These are phyloP conservation scores for Lamproptera curius DNA, from an alignment of 2,888 invertebrate species.

Conservation along the genomic window DNA sequence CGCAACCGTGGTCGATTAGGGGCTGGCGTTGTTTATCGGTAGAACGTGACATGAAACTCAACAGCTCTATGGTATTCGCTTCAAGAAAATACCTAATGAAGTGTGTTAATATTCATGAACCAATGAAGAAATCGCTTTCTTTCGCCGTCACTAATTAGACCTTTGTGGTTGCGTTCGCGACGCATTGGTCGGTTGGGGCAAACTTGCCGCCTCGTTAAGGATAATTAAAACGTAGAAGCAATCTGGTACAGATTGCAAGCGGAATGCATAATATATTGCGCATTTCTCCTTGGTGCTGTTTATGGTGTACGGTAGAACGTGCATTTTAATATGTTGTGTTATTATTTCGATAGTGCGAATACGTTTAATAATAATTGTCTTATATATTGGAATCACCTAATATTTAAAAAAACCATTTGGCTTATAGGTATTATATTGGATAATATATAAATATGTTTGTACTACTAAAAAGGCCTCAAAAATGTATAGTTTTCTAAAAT, in stretches of 20 bases:
- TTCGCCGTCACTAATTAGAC: slow-evolving; percentile 45
- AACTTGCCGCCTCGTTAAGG: slow-evolving; percentile 11
- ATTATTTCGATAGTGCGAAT: not conserved
- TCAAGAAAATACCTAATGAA: slow-evolving; percentile 52
- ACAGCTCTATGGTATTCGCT: slow-evolving; percentile 37
- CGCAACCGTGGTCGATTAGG: slow-evolving; percentile 66
- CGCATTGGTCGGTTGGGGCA: slow-evolving; percentile 10
- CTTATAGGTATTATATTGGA: too few relatives aligned
- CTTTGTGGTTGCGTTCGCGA: slow-evolving; percentile 34
- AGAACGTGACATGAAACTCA: slow-evolving; percentile 53
- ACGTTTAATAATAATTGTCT: slow-evolving; percentile 15
- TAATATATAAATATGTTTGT: too few relatives aligned
- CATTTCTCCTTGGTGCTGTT: slow-evolving; percentile 36
- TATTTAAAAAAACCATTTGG: too few relatives aligned
- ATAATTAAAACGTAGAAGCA: slow-evolving; percentile 19
- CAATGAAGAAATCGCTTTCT: slow-evolving; percentile 52
- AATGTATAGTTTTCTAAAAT: too few relatives aligned
- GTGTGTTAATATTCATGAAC: slow-evolving; percentile 64
- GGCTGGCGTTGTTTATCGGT: slow-evolving; percentile 59
- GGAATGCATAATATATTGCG: slow-evolving; percentile 49
- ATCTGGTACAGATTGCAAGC: slow-evolving; percentile 27
- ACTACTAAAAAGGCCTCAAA: too few relatives aligned
- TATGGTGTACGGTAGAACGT: slow-evolving; percentile 41
- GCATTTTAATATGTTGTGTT: slow-evolving; percentile 23
- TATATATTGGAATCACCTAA: too few relatives aligned